Base-by-base conservation (phyloP, 1,140 invertebrate genomes). In the Artemia franciscana region DNA sequence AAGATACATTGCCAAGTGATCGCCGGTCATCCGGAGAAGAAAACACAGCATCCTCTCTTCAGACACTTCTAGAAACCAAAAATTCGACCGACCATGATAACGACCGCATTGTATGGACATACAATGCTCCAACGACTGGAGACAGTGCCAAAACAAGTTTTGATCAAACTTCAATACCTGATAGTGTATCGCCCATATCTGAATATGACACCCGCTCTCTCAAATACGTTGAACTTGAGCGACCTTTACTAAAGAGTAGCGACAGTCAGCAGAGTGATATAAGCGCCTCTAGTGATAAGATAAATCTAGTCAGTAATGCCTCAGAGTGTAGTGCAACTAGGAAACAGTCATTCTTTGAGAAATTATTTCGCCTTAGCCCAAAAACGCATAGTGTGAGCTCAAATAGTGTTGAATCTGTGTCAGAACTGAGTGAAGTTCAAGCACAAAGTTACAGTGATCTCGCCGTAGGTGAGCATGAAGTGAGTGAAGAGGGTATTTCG, bases 101-200 rank as follows among this genome's bases (percentile, higher is more conserved):
- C 67, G 78, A 82, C 69, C 79, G 86, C 65, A 87, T 89, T 66
- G 85, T 89, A 12, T 89, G 87, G 87, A 89, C 86, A n/a, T 88
- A 87, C 75, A 90, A 91, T 74, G 85, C 86, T 24, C 84, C 86
- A 12, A 66, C 71, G 67, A 69, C 58, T 12, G 61, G 58, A 24
- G 64, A 60, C 24, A 59, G 30, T 64, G 25, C 28, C 56, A 64
- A 59, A 24, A 62, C 27, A 23, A 60, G 21, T 58, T 27, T n/a
- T 39, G 60, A 60, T 56, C 62, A 27, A 61, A 60, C 61, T 62
- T 60, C 30, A 39, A 64, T 61, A 51, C 39, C 39, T 18, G 39
- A 51, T 15, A 51, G 39, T 60, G 61, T n/a, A 59, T 64, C 57
- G 61, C 59, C 59, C 23, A 57, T 27, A 64, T 28, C 56, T 56